Evolutionary conservation across 2,888 invertebrate genomes (phyloP), one percentile per base, ranked within the genome.

Genomic region (Nezara viridula): DNA sequence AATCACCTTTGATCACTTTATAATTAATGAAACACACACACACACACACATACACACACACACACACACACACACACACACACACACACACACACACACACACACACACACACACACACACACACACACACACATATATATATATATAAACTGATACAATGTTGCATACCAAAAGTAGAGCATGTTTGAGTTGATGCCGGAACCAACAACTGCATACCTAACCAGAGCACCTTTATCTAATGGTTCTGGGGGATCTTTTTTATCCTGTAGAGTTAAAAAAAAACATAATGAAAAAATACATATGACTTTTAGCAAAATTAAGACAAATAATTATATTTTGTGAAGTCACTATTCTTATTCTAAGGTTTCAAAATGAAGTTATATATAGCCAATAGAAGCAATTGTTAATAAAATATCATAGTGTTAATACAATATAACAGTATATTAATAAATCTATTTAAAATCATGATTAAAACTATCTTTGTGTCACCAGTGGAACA

Each of bases 171-270:
- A 95, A 92, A 93, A 92, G 92, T 94, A 94, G 91, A 95, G 93
- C 89, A 95, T 93, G 89, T 95, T 95, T 90, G 95, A 95, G 92
- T 94, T 95, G 90, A 94, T 93, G 90, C 93, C 92, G 90, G 95
- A 95, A 87, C 95, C 95, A 93, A 95, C 94, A 90, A 95, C 92
- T 14, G 94, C 94, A 92, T 95, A 95, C 92, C 95, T 93, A 92
- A 93, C 93, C 91, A 95, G 92, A 86, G 94, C 93, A 90, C 92
- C 93, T 91, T 92, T 93, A 93, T 95, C 95, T 92, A 92, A 91
- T 10, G 92, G 92, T 89, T 92, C 91, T 27, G 90, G 91, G 4
- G 91, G 91, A 47, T 90, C 90, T 44, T 91, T 91, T 85, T 90
- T 90, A 73, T 91, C 91, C 92, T 92, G 90, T 55, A 90, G 91